Percentiles rank a stretch among this genome's conserved stretches.
phyloP scores from a whole-genome alignment of 2,888 invertebrate species.

The Temnothorax ravouxi region DNA sequence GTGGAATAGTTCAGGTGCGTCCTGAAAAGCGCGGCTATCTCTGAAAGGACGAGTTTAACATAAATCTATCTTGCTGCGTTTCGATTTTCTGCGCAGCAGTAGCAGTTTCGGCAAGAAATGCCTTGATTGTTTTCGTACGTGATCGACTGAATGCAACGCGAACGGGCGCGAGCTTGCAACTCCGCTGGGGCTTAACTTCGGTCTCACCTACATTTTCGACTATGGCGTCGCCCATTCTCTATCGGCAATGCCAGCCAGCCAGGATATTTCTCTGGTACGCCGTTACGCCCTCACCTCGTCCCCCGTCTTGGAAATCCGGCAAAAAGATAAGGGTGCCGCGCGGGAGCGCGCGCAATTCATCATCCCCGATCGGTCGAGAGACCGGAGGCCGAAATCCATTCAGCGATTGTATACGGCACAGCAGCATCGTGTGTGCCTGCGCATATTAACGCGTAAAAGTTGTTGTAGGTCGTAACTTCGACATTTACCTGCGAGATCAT shows the following conservation, averaged over 20 bases:
- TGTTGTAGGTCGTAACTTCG: slow-evolving; percentile 68
- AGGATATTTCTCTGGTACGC: neutral
- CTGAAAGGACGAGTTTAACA: neutral
- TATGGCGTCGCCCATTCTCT: slow-evolving; percentile 30
- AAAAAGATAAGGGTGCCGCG: slow-evolving; percentile 71
- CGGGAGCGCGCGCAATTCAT: slow-evolving; percentile 74
- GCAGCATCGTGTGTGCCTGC: slow-evolving; percentile 73
- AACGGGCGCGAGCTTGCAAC: slow-evolving; percentile 82
- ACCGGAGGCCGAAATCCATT: slow-evolving; percentile 67
- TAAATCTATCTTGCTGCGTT: neutral
- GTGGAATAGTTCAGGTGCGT: neutral
- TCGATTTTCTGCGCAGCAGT: neutral
- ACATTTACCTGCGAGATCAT: neutral
- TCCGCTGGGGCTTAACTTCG: slow-evolving; percentile 80
- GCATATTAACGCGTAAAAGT: slow-evolving; percentile 75
- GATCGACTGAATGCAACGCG: slow-evolving; percentile 82
- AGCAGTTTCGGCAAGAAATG: neutral
- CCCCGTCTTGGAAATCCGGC: slow-evolving; percentile 4
- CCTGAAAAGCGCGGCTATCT: neutral
- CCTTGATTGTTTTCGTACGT: slow-evolving; percentile 73
- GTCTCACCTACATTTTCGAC: slow-evolving; percentile 76
- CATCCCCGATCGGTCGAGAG: slow-evolving; percentile 64
- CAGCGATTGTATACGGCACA: slow-evolving; percentile 68
- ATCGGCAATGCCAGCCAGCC: neutral
- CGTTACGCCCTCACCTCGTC: slow-evolving; percentile 6